Evolutionary conservation across 2,113 vertebrate genomes (phyloP).

Genomic region (Rhinopomastus cyanomelas): DNA sequence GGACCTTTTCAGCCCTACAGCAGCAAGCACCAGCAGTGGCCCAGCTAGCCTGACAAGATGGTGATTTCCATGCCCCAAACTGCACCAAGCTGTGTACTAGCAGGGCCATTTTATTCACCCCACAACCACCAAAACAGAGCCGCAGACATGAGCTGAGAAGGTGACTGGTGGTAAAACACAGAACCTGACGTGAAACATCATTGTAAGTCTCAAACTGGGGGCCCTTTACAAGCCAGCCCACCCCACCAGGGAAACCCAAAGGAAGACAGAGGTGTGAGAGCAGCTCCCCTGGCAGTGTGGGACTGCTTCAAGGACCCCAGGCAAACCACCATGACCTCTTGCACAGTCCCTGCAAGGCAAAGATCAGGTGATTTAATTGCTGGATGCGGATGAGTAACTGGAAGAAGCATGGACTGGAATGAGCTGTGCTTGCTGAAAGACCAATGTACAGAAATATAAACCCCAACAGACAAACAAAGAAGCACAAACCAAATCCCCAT

Average conservation of each 20-base stretch:
- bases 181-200: not conserved
- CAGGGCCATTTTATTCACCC: not conserved
- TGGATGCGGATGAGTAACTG: slow-evolving; percentile 1
- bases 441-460: not conserved
- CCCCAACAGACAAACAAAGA: not conserved
- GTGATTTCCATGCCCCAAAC: fast-evolving
- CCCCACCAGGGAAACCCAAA: not conserved
- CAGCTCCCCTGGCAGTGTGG: not conserved
- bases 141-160: fast-evolving
- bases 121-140: not conserved
- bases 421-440: not conserved
- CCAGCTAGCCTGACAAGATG: not conserved
- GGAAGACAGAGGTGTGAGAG: fast-evolving
- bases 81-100: fast-evolving
- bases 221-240: fast-evolving
- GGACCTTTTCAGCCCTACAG: not conserved
- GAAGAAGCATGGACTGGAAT: not conserved
- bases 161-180: not conserved
- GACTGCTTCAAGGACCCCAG: not conserved
- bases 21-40: not conserved
- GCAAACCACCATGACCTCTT: not conserved
- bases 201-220: not conserved
- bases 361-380: not conserved
- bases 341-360: not conserved
- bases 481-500: not conserved